phyloP scores from a whole-genome alignment of 2,113 vertebrate species.

The Phaethornis superciliosus region DNA sequence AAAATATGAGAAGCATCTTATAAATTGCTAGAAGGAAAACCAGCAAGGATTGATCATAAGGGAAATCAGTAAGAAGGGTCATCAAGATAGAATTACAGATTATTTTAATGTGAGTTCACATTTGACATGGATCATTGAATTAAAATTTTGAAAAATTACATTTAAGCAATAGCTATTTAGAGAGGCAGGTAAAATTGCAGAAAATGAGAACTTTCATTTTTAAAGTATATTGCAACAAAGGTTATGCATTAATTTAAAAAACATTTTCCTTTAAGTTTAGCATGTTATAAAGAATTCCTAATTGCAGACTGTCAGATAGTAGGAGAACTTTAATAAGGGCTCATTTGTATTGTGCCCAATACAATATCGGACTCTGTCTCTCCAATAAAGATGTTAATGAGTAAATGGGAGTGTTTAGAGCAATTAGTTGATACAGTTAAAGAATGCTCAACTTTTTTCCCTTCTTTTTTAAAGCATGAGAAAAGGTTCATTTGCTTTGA shows the following conservation, averaged over 20 bases:
- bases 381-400: neutral
- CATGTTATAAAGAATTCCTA: neutral
- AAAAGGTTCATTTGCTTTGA: neutral
- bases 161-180: neutral
- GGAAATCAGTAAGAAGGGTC: neutral
- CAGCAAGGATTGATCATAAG: neutral
- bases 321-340: neutral
- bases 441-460: neutral
- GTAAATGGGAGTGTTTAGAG: neutral
- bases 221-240: neutral
- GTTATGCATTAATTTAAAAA: neutral
- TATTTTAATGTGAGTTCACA: neutral
- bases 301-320: neutral
- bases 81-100: neutral
- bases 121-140: neutral
- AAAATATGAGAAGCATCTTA: neutral
- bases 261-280: neutral
- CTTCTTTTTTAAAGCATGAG: neutral
- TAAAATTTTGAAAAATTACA: neutral
- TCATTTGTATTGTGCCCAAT: neutral
- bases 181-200: neutral
- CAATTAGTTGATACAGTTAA: neutral
- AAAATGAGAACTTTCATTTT: neutral
- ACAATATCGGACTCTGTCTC: neutral
- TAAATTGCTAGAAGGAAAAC: conserved; percentile 2